Evolutionary conservation across 1,140 invertebrate genomes (phyloP).

Genomic region (Heliconius congener): DNA sequence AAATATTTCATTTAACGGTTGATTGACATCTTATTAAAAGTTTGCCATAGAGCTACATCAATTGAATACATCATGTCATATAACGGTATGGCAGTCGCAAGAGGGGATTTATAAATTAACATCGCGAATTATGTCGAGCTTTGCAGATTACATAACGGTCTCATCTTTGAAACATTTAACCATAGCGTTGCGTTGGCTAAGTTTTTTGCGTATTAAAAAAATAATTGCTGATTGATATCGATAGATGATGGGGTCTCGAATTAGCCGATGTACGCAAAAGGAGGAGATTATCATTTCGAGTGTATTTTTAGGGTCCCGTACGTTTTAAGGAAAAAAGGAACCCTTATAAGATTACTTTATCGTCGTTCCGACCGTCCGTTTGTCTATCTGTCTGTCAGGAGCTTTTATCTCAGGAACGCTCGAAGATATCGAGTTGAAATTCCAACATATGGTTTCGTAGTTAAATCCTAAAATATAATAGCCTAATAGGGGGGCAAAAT

Average conservation of each 20-base stretch:
- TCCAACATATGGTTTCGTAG: too few relatives aligned
- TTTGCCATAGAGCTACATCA: not conserved
- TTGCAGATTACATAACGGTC: slow-evolving; percentile 31
- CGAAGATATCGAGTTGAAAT: too few relatives aligned
- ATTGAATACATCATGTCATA: slow-evolving; percentile 20
- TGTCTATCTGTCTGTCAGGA: too few relatives aligned
- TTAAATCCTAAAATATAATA: too few relatives aligned
- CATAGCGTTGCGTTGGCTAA: not conserved
- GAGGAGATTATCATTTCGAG: too few relatives aligned
- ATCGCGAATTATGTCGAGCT: slow-evolving; percentile 26
- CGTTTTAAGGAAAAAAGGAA: too few relatives aligned
- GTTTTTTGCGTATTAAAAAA: slow-evolving; percentile 9
- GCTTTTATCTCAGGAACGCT: too few relatives aligned
- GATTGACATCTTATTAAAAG: not conserved
- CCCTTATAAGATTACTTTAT: too few relatives aligned
- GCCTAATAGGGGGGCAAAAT: too few relatives aligned
- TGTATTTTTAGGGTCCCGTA: too few relatives aligned
- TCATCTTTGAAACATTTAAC: slow-evolving; percentile 24
- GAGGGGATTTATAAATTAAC: slow-evolving; percentile 16
- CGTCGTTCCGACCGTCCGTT: too few relatives aligned
- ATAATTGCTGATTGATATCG: slow-evolving; percentile 15
- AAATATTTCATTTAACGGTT: not conserved
- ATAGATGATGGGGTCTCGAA: not conserved
- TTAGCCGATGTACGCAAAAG: not conserved
- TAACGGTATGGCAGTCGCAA: slow-evolving; percentile 18